Evolutionary conservation across 2,797 vertebrate genomes (phyloP), one percentile per base, ranked within the genome.

Genomic region (Coilia nasus): DNA sequence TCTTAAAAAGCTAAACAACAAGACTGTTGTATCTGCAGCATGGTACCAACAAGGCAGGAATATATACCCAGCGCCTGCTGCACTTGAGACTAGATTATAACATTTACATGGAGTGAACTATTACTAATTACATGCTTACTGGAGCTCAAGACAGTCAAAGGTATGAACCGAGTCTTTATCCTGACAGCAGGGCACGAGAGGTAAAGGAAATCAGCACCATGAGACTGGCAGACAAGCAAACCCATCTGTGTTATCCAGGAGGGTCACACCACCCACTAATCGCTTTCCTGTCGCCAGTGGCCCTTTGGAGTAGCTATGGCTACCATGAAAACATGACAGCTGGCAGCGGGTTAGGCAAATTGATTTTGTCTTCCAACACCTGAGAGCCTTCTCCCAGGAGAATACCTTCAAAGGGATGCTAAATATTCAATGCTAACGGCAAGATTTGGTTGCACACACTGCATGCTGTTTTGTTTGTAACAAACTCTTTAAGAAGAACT

Each of bases 181-280:
- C 87, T 87, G 87, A 86, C 56, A 83, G 83, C 47, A 44, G 78
- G 64, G 85, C 87, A 85, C 80, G 86, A 71, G 41, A 82, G 85
- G 84, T 80, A 86, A 83, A 83, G 85, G 71, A 44, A 60, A 62
- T 89, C 84, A 83, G 54, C 85, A 83, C 35, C 54, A 81, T 57
- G 28, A 75, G 59, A 67, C 64, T 81, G 57, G 84, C 84, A 83
- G 62, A 56, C 87, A 62, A 54, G 75, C 81, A 31, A 56, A 86
- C 71, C 87, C 87, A 81, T 86, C 85, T 81, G 83, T 85, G 87
- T 88, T 85, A 90, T 85, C 90, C 67, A 89, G 83, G 81, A 80
- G 57, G 75, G 84, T 87, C 88, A 83, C 86, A 82, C 41, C 80
- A 88, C 57, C 81, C 83, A 85, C 83, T 91, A 85, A 89, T 90